These are phyloP conservation scores for Avahi laniger DNA, from an alignment of 2,797 vertebrate species.

Conservation along the genomic window DNA sequence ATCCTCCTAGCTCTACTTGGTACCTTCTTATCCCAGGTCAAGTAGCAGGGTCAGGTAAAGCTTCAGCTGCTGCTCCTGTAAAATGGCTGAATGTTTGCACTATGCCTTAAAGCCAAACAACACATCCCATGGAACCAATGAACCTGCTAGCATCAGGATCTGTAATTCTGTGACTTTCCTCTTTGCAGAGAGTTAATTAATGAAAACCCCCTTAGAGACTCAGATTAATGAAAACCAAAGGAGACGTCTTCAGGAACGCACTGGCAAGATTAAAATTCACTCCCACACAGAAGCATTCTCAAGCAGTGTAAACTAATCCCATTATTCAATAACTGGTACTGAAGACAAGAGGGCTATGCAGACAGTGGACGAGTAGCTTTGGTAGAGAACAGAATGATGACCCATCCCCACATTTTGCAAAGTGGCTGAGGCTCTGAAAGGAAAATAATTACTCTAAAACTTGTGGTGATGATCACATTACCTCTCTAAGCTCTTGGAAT, in stretches of 20 bases:
- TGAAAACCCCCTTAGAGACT: background rate
- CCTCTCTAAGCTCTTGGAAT: background rate
- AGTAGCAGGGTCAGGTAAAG: background rate
- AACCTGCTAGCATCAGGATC: background rate
- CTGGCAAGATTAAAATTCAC: conserved; percentile 40
- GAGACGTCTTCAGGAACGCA: conserved; percentile 17
- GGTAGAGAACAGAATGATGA: background rate
- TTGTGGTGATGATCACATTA: background rate
- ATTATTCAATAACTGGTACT: background rate
- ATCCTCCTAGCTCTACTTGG: background rate
- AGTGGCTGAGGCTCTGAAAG: background rate
- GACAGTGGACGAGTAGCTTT: background rate
- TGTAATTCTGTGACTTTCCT: background rate
- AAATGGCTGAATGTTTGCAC: background rate
- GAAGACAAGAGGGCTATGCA: background rate
- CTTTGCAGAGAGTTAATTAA: background rate
- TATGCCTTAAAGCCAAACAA: background rate
- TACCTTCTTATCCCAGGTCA: background rate
- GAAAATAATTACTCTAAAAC: background rate
- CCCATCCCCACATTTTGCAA: background rate
- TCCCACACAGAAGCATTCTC: conserved; percentile 45
- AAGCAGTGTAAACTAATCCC: background rate
- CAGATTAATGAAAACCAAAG: conserved; percentile 21
- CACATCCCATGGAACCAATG: background rate
- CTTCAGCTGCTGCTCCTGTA: background rate